Evolutionary conservation across 2,888 invertebrate species (phyloP).

Genomic region (Griposia aprilina): DNA sequence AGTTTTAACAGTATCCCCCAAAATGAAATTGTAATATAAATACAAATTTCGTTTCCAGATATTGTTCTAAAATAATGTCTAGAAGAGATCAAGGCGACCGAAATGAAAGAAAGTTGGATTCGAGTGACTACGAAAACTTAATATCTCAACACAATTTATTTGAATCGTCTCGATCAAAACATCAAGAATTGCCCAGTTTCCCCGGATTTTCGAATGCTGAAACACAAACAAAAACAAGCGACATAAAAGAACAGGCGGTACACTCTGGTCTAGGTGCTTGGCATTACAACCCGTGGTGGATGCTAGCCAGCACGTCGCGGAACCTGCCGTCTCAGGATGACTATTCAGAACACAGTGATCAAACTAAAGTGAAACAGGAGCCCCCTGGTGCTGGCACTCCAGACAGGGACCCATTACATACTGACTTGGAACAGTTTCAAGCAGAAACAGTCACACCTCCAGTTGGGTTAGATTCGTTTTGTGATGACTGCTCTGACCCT

Average conservation of each 20-base stretch:
- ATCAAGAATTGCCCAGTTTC: slow-evolving; percentile 88
- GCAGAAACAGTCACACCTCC: slow-evolving; percentile 84
- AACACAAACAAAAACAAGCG: slow-evolving; percentile 88
- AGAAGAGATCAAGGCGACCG: slow-evolving; percentile 88
- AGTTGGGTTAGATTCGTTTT: slow-evolving; percentile 86
- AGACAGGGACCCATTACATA: slow-evolving; percentile 84
- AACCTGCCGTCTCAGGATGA: slow-evolving; percentile 87
- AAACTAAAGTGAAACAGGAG: slow-evolving; percentile 87
- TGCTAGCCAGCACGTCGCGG: slow-evolving; percentile 88
- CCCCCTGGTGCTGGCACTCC: slow-evolving; percentile 85
- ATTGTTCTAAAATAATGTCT: slow-evolving; percentile 81
- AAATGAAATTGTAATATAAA: slow-evolving; percentile 40
- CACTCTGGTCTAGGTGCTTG: slow-evolving; percentile 86
- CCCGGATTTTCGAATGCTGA: slow-evolving; percentile 89
- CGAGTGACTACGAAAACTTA: slow-evolving; percentile 88
- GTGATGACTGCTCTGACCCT: slow-evolving; percentile 90
- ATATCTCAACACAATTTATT: slow-evolving; percentile 89
- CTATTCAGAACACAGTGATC: slow-evolving; percentile 85
- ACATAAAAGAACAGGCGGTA: slow-evolving; percentile 83
- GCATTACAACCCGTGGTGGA: slow-evolving; percentile 91
- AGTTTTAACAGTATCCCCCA: neutral
- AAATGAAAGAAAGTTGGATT: slow-evolving; percentile 87
- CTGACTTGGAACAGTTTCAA: slow-evolving; percentile 83
- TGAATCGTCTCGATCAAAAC: slow-evolving; percentile 85
- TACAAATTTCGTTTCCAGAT: slow-evolving; percentile 67